Conservation (phyloP, 64 coral and sea anemone genomes). For the Actinia tenebrosa region DNA sequence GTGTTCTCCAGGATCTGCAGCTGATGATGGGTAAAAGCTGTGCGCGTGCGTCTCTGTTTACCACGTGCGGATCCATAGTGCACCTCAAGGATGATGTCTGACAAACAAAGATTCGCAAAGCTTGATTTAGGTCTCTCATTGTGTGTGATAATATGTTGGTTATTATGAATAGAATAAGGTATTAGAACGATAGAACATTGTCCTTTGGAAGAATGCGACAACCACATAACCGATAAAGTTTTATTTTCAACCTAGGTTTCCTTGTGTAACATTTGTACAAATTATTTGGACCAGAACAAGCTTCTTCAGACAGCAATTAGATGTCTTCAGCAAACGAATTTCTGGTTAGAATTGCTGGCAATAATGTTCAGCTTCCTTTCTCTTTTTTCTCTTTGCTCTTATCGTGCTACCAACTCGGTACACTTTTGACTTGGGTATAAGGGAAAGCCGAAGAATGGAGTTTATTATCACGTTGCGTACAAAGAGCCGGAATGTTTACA, state of each 20-base stretch:
- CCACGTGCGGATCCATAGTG: slow-evolving; percentile 72
- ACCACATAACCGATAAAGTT: background rate
- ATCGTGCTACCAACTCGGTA: no score
- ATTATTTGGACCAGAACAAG: background rate
- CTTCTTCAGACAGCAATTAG: background rate
- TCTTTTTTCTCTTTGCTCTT: no score
- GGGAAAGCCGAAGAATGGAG: no score
- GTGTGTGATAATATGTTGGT: background rate
- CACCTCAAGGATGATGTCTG: slow-evolving; percentile 89
- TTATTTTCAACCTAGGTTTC: background rate
- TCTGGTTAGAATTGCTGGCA: no score
- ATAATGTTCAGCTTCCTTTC: no score
- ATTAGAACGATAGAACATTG: background rate
- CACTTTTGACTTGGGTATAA: no score
- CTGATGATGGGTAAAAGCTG: slow-evolving; percentile 85
- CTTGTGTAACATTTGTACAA: background rate
- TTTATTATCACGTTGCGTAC: no score
- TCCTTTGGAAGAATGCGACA: background rate
- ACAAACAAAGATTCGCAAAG: slow-evolving; percentile 3
- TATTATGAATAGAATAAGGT: background rate
- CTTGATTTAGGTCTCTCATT: background rate
- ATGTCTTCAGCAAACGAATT: no score
- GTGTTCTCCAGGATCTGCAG: slow-evolving; percentile 77
- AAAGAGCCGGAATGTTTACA: no score
- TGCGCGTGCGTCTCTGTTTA: slow-evolving; percentile 78